Evolutionary conservation across 1,140 invertebrate genomes (phyloP), one percentile per base, ranked within the genome.

Genomic region (Euborellia annulipes): DNA sequence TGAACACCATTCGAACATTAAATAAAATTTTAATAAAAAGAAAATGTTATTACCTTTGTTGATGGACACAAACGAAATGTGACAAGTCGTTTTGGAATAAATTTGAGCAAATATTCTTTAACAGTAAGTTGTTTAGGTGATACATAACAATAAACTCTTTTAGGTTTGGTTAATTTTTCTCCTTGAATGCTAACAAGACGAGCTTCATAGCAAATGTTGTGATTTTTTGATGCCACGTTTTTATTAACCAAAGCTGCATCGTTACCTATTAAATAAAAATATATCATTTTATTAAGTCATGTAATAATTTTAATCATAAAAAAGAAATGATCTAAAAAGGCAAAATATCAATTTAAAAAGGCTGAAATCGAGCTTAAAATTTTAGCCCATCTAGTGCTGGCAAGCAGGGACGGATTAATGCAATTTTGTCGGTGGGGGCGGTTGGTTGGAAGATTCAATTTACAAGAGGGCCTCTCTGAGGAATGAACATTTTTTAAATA

Each of bases 1-100:
- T n/a, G n/a, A n/a, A n/a, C n/a, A n/a, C n/a, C n/a, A n/a, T n/a
- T n/a, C n/a, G n/a, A n/a, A n/a, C n/a, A n/a, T n/a, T n/a, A n/a
- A 6, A 11, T 27, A 19, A 48, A 34, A 48, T 49, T 27, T 47
- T 38, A 50, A 40, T 39, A 11, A n/a, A 20, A 38, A 17, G 4
- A 38, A 20, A 20, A 7, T 13, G 9, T n/a, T 44, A 45, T 64
- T 67, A 85, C 81, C 69, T 89, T 90, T 41, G 87, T 91, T 19
- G 85, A 88, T 17, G 90, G 89, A 63, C 87, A 93, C 36, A 95
- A 71, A 20, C 90, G 73, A 66, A 92, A 94, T n/a, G 89, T 89
- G 43, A 81, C 85, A 42, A 94, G 69, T 52, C 87, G 70, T 62
- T 90, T 92, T 30, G 87, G 88, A 58, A 94, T 87, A 57, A 95